phyloP scores from a whole-genome alignment of 2,888 invertebrate genomes.

The Watsonalla cultraria region DNA sequence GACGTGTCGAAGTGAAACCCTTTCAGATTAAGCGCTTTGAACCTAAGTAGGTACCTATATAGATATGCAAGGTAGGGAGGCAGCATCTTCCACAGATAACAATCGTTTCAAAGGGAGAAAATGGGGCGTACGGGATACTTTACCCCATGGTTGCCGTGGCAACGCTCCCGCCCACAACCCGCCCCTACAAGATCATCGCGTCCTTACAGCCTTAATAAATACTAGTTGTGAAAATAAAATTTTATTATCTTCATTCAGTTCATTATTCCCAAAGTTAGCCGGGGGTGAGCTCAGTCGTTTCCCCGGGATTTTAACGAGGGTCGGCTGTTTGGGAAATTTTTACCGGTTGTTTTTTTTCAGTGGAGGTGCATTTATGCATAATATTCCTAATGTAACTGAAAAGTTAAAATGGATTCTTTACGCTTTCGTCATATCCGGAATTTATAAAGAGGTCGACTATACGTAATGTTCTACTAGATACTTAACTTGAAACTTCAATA shows the following conservation, averaged over 20 bases:
- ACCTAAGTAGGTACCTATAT: constrained; percentile 54
- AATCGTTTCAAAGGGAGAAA: constrained; percentile 59
- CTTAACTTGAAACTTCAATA: too few species aligned
- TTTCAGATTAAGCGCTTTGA: constrained; percentile 61
- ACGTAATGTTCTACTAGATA: too few species aligned
- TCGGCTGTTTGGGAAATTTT: constrained; percentile 25
- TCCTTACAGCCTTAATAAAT: constrained; percentile 49
- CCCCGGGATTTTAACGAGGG: constrained; percentile 52
- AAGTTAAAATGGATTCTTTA: too few species aligned
- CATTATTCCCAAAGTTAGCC: constrained; percentile 64
- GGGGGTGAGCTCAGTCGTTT: constrained; percentile 33
- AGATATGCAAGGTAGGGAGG: constrained; percentile 62
- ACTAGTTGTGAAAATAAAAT: constrained; percentile 69
- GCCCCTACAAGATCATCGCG: constrained; percentile 62
- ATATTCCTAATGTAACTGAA: too few species aligned
- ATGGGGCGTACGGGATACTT: constrained; percentile 62
- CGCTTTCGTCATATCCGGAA: too few species aligned
- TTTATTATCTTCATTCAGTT: constrained; percentile 65
- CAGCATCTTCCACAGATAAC: constrained; percentile 69
- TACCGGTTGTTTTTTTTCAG: neutral
- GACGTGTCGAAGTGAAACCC: constrained; percentile 51
- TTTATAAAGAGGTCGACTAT: too few species aligned
- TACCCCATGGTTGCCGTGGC: constrained; percentile 62
- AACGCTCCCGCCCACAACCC: constrained; percentile 64
- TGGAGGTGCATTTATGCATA: neutral